These are phyloP conservation scores for Lydus trimaculatus DNA, from an alignment of 2,888 invertebrate species.

Conservation along the genomic window DNA sequence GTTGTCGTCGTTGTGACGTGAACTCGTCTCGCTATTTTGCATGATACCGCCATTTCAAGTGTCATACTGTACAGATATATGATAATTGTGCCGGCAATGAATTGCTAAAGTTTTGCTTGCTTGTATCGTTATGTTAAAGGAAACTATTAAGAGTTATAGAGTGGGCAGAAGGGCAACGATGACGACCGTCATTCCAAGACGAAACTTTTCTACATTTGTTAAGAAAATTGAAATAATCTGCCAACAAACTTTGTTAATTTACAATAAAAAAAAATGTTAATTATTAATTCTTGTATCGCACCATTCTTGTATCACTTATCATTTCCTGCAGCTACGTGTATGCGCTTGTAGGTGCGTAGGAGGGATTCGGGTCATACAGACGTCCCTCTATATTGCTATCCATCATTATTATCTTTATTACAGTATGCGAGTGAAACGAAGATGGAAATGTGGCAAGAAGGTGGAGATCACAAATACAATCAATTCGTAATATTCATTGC, in stretches of 20 bases:
- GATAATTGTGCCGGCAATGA: constrained; percentile 57
- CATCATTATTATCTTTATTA: constrained; percentile 38
- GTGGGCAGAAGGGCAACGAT: constrained; percentile 10
- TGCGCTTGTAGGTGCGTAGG: constrained; percentile 14
- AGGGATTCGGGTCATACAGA: constrained; percentile 27
- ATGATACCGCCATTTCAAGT: constrained; percentile 57
- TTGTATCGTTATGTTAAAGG: constrained; percentile 48
- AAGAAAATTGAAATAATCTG: neutral
- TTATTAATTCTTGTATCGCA: neutral
- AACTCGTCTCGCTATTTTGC: constrained; percentile 50
- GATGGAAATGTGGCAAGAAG: constrained; percentile 30
- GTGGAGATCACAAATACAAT: constrained; percentile 16
- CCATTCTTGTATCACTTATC: neutral
- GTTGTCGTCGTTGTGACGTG: constrained; percentile 27
- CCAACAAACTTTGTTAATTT: constrained; percentile 12
- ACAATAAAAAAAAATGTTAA: constrained; percentile 14
- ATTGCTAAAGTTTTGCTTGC: constrained; percentile 56
- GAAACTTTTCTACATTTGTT: constrained; percentile 1
- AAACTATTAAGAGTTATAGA: constrained; percentile 43
- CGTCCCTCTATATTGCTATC: constrained; percentile 40
- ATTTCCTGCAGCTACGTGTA: constrained; percentile 5
- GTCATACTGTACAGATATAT: constrained; percentile 59
- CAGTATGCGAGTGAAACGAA: constrained; percentile 38
- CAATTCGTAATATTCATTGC: constrained; percentile 17
- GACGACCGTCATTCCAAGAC: constrained; percentile 4